Conservation (phyloP, 2,797 vertebrate species). For the Clarias pachynema region DNA sequence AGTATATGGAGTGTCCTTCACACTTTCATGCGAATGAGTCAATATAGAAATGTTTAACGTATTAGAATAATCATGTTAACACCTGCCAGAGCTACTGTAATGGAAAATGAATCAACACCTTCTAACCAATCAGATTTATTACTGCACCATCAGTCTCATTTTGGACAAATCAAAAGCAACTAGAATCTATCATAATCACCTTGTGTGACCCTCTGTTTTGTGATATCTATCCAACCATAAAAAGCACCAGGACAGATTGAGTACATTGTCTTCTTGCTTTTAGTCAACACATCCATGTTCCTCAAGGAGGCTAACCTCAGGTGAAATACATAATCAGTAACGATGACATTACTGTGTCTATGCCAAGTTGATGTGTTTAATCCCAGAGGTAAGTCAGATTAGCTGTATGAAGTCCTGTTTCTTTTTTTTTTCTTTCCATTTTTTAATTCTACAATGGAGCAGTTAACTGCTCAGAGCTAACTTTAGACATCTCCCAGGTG, state of each 20-base stretch:
- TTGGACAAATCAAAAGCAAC: background rate
- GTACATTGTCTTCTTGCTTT: background rate
- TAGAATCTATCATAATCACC: background rate
- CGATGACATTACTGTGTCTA: background rate
- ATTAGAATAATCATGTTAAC: background rate
- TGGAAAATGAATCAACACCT: background rate
- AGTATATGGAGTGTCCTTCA: background rate
- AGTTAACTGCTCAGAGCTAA: conserved; percentile 14
- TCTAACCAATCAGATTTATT: background rate
- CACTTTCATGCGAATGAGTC: background rate
- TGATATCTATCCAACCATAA: background rate
- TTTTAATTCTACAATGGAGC: background rate
- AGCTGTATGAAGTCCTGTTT: background rate
- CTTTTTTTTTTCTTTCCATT: background rate
- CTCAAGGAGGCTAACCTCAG: background rate
- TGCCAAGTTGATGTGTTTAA: background rate
- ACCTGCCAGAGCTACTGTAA: background rate
- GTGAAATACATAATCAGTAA: background rate
- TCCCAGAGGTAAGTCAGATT: background rate
- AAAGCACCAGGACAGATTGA: background rate
- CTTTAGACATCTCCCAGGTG: conserved; percentile 20
- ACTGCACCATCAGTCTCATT: background rate
- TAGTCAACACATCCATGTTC: background rate
- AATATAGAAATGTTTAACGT: background rate
- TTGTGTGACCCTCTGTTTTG: background rate